Evolutionary conservation across 2,888 invertebrate genomes (phyloP), one percentile per base, ranked within the genome.

Genomic region (Orthonychiurus folsomi): DNA sequence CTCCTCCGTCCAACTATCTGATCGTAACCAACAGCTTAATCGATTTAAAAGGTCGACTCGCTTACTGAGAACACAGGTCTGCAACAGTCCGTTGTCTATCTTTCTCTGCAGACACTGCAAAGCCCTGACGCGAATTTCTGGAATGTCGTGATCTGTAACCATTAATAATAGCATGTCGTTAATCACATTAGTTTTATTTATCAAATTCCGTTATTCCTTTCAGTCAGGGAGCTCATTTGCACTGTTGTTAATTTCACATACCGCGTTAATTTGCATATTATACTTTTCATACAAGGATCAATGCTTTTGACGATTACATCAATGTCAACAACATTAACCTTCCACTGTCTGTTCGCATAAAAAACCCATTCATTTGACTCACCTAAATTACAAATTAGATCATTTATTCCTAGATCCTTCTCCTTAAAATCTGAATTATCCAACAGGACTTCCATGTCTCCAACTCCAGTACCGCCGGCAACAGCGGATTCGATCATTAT

Each of bases 51-150:
- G 62, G 56, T 71, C 69, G 18, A 65, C 60, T 24, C 67, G 59
- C 25, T 64, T 37, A 58, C 67, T 64, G 50, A 71, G 50, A 50
- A 52, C 59, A 23, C 67, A 66, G 3, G 63, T 47, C 15, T 62
- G 59, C 23, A 71, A 53, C 21, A 71, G 65, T 24, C 67, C 68
- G 55, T 64, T 63, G 26, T 71, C 69, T 9, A 71, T 48, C 59
- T 71, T 71, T 23, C 66, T 58, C 60, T 67, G 54, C 20, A 71
- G 62, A 59, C 66, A 65, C 66, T 69, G 68, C 57, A 71, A 55
- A 2, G 71, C 71, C 56, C 71, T 63, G 12, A 69, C 54, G 18
- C 71, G 67, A 1, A 71, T 68, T 56, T 69, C 67, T 52, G 61
- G 56, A 9, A 71, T 50, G n/a, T 69, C 69, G 60, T 71, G 71